Evolutionary conservation across 2,888 invertebrate species (phyloP).

Genomic region (Smittia aterrima): DNA sequence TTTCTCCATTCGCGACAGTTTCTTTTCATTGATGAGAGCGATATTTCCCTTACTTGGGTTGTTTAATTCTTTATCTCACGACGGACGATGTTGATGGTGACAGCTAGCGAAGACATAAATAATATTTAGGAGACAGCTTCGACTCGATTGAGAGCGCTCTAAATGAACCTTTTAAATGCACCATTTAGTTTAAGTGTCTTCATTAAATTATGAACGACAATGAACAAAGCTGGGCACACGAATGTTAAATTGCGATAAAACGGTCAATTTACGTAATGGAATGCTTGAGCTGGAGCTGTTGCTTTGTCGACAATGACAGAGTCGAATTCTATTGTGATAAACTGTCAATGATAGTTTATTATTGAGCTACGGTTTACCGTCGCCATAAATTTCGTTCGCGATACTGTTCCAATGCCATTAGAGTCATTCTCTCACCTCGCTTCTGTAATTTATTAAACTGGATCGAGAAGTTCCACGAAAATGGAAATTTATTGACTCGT

Average conservation of each 20-base stretch:
- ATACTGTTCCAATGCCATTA: no score
- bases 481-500: background rate
- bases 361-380: background rate
- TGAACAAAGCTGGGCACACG: no score
- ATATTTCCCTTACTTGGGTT: background rate
- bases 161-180: constrained; percentile 17
- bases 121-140: background rate
- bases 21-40: constrained; percentile 10
- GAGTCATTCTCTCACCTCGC: background rate
- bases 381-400: background rate
- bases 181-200: constrained; percentile 18
- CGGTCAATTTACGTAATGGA: constrained; percentile 4
- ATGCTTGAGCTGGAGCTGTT: background rate
- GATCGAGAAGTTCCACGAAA: background rate
- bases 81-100: no score
- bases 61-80: background rate
- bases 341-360: background rate
- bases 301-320: background rate
- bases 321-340: background rate
- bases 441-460: background rate
- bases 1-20: constrained; percentile 17
- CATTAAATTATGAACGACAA: constrained; percentile 20
- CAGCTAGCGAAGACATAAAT: constrained; percentile 8
- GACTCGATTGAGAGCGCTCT: background rate
- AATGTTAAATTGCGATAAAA: constrained; percentile 3